These are phyloP conservation scores for Catharus ustulatus DNA, from an alignment of 2,797 vertebrate genomes.

Conservation along the genomic window DNA sequence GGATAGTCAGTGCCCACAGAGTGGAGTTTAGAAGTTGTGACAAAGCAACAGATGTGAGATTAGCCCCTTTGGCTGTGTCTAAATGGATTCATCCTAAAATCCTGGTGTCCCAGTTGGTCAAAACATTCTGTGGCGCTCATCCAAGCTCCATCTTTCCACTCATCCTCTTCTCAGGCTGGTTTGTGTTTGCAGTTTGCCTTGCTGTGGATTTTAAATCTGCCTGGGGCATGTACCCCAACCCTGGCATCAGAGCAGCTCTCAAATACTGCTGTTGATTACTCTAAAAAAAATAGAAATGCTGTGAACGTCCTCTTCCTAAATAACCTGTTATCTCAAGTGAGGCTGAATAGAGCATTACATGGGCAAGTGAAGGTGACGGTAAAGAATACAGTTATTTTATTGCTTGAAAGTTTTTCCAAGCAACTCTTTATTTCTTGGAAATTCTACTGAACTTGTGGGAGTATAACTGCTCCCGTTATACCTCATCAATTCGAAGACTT, in stretches of 20 bases:
- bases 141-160: not conserved
- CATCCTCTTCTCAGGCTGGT: not conserved
- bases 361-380: not conserved
- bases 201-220: not conserved
- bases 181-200: not conserved
- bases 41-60: conserved; percentile 65
- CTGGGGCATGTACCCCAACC: not conserved
- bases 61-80: conserved; percentile 51
- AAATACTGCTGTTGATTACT: not conserved
- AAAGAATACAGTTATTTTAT: not conserved
- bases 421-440: not conserved
- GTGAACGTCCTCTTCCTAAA: not conserved
- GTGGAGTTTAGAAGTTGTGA: conserved; percentile 46
- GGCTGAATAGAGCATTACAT: not conserved
- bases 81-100: conserved; percentile 20
- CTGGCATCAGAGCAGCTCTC: not conserved
- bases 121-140: not conserved
- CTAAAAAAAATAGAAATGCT: not conserved
- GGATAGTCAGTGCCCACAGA: conserved; percentile 32
- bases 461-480: not conserved
- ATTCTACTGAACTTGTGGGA: not conserved
- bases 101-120: conserved; percentile 13
- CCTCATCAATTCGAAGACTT: not conserved
- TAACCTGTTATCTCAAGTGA: not conserved
- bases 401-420: not conserved